Evolutionary conservation across 2,797 vertebrate species (phyloP).

Genomic region (Pangasius macronema): DNA sequence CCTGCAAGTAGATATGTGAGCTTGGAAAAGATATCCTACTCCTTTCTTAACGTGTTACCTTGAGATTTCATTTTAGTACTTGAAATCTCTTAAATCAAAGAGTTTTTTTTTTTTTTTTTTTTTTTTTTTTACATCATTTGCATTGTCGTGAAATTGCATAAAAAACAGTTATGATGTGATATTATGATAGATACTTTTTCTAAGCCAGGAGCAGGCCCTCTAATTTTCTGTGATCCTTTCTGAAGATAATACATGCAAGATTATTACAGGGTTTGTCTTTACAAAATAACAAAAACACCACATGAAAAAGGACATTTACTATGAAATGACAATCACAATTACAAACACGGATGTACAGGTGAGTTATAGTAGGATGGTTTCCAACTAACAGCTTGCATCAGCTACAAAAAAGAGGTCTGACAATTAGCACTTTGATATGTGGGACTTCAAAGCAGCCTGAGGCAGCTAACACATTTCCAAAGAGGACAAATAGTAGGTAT

Average conservation of each 20-base stretch:
- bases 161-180: background rate
- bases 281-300: background rate
- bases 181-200: background rate
- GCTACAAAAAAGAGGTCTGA: background rate
- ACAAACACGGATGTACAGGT: background rate
- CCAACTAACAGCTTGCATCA: background rate
- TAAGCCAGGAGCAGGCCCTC: background rate
- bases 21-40: background rate
- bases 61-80: too few species aligned
- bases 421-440: background rate
- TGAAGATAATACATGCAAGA: background rate
- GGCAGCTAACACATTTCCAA: background rate
- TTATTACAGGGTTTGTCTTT: background rate
- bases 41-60: background rate
- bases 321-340: constrained; percentile 1
- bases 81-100: too few species aligned
- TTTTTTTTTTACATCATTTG: background rate
- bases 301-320: background rate
- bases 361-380: background rate
- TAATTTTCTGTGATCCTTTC: background rate
- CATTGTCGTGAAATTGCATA: background rate
- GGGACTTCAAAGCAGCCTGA: background rate
- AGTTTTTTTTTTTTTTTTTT: background rate
- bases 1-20: background rate
- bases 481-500: background rate